Evolutionary conservation across 2,888 invertebrate species (phyloP).

Genomic region (Subacronicta megacephala): DNA sequence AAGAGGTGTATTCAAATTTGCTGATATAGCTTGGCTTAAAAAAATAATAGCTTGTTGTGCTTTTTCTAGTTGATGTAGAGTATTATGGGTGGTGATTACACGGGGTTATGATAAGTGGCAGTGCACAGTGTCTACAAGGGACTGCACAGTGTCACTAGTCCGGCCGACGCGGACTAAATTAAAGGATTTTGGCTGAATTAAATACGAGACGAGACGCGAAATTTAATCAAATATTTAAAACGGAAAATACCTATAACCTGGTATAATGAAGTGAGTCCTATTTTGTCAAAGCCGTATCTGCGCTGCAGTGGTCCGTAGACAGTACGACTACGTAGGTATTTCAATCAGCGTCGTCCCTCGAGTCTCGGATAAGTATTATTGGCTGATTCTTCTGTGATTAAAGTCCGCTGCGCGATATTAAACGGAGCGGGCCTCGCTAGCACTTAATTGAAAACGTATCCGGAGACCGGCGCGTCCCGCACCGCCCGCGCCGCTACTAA

Average conservation of each 20-base stretch:
- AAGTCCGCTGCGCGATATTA: conserved; percentile 51
- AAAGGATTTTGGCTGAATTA: too few relatives aligned
- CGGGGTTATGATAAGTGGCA: conserved; percentile 11
- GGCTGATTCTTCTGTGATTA: conserved; percentile 53
- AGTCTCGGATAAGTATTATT: conserved; percentile 49
- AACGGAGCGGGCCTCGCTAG: conserved; percentile 36
- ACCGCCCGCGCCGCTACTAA: not conserved
- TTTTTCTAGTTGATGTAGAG: too few relatives aligned
- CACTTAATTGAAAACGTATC: conserved; percentile 58
- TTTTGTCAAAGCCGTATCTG: conserved; percentile 5
- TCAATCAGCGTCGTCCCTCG: conserved; percentile 50
- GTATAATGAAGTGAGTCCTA: conserved; percentile 5
- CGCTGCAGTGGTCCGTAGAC: conserved; percentile 17
- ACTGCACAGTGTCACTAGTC: not conserved
- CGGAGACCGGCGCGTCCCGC: conserved; percentile 20
- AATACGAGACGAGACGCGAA: too few relatives aligned
- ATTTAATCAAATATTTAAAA: conserved; percentile 30
- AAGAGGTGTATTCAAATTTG: too few relatives aligned
- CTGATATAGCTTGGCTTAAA: too few relatives aligned
- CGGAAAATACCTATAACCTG: conserved; percentile 16
- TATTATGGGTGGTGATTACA: conserved; percentile 8
- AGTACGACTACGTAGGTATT: conserved; percentile 39
- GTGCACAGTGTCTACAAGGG: not conserved
- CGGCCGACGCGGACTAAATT: too few relatives aligned
- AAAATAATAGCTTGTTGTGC: too few relatives aligned